Evolutionary conservation across 2,113 vertebrate species (phyloP), one percentile per base, ranked within the genome.

Genomic region (Promerops cafer): DNA sequence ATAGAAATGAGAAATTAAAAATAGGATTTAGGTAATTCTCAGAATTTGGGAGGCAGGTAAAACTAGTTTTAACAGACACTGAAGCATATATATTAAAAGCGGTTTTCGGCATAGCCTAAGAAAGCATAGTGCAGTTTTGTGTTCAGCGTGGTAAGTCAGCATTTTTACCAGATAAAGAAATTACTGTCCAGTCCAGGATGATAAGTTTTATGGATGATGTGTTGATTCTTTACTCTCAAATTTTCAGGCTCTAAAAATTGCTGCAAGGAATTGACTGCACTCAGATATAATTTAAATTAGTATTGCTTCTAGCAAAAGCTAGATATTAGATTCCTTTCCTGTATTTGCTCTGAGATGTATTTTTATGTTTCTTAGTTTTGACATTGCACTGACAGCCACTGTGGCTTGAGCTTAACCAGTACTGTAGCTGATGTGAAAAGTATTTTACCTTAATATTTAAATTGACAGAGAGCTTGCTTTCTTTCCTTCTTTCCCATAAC

Each of bases 161-260:
- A 30, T 87, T 97, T 97, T 93, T 86, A 86, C 80, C 93, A 60
- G 50, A 84, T 95, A 93, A 93, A 87, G 63, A 95, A 95, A 95
- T 94, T 83, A 91, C n/a, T 95, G 30, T 86, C 72, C 68, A 37
- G 84, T 96, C 81, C 89, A 93, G 92, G 61, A 93, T 16, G 31
- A 60, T 65, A 74, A 26, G 19, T 90, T 96, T 95, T 92, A 65
- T 64, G 39, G 71, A 52, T 68, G 79, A 56, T 89, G 61, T 78
- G 61, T 92, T 96, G 80, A 93, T 76, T 97, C 60, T 91, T 21
- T 76, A 49, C 81, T 94, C 18, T 89, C 60, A 96, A 80, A 60
- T 87, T 89, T 94, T 96, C 69, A 68, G 85, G 47, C 78, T 96
- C 61, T 95, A 91, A 83, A 94, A 92, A 81, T 68, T 80, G 49